Evolutionary conservation across 2,888 invertebrate species (phyloP).

Genomic region (Cryptops parisi): DNA sequence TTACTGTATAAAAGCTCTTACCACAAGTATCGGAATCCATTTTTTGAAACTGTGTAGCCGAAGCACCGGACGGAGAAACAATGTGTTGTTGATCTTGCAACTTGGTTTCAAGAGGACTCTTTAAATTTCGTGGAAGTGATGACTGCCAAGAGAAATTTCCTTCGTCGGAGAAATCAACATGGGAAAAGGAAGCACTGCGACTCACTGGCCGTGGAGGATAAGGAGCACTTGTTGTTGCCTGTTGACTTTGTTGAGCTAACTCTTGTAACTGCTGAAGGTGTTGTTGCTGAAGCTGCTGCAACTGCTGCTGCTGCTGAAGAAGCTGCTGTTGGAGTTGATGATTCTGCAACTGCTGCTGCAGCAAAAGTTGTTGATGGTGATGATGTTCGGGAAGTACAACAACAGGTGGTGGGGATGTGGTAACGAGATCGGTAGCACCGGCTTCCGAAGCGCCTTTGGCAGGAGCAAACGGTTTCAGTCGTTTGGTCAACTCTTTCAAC

Average conservation of each 20-base stretch:
- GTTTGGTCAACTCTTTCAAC: constrained; percentile 59
- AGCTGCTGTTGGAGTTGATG: constrained; percentile 7
- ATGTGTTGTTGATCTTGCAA: too few relatives aligned
- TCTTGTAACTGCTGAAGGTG: constrained; percentile 6
- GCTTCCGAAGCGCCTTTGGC: neutral
- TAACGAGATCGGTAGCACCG: constrained; percentile 3
- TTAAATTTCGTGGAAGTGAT: too few relatives aligned
- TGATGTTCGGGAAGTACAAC: constrained; percentile 1
- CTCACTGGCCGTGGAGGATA: constrained; percentile 38
- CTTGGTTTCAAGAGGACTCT: too few relatives aligned
- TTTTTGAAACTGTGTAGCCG: too few relatives aligned
- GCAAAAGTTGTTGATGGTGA: constrained; percentile 4
- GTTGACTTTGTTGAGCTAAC: neutral
- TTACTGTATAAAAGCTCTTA: too few relatives aligned
- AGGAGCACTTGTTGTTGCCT: constrained; percentile 2
- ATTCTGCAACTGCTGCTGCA: neutral
- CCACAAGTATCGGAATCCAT: too few relatives aligned
- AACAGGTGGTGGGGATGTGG: constrained; percentile 11
- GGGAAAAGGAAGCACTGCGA: constrained; percentile 74
- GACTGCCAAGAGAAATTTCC: too few relatives aligned
- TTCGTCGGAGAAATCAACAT: constrained; percentile 34
- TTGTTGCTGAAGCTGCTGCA: constrained; percentile 5
- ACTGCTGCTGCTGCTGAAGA: constrained; percentile 10
- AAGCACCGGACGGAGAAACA: too few relatives aligned
- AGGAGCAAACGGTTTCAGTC: constrained; percentile 44